Evolutionary conservation across 2,113 vertebrate genomes (phyloP).

Genomic region (Gavia stellata): DNA sequence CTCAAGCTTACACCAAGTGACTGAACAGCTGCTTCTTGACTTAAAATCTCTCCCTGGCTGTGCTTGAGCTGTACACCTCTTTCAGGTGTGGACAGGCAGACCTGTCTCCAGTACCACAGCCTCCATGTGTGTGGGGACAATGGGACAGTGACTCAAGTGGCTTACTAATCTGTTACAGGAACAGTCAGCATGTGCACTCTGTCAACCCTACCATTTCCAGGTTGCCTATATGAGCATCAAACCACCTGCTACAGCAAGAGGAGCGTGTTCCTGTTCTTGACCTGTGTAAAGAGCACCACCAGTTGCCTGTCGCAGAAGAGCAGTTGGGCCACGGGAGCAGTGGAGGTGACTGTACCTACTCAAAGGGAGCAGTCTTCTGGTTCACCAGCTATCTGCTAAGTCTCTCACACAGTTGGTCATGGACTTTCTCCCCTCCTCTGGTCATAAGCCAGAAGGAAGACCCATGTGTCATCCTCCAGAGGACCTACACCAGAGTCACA

Average conservation of each 20-base stretch:
- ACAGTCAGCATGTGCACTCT: not conserved
- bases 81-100: conserved; percentile 47
- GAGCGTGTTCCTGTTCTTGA: not conserved
- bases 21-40: conserved; percentile 48
- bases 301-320: not conserved
- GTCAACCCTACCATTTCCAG: not conserved
- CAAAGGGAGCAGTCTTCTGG: not conserved
- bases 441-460: not conserved
- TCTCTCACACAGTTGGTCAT: not conserved
- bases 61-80: not conserved
- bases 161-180: conserved; percentile 5
- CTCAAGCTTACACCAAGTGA: not conserved
- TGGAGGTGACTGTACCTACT: not conserved
- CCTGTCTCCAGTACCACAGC: not conserved
- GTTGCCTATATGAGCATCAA: not conserved
- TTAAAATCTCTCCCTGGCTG: conserved; percentile 5
- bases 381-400: not conserved
- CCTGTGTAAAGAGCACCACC: not conserved
- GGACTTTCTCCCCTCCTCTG: not conserved
- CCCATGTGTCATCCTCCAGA: not conserved
- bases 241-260: not conserved
- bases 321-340: not conserved
- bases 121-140: not conserved
- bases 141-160: not conserved
- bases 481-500: not conserved